phyloP scores from a whole-genome alignment of 1,140 invertebrate genomes.

The Drosophila sechellia region DNA sequence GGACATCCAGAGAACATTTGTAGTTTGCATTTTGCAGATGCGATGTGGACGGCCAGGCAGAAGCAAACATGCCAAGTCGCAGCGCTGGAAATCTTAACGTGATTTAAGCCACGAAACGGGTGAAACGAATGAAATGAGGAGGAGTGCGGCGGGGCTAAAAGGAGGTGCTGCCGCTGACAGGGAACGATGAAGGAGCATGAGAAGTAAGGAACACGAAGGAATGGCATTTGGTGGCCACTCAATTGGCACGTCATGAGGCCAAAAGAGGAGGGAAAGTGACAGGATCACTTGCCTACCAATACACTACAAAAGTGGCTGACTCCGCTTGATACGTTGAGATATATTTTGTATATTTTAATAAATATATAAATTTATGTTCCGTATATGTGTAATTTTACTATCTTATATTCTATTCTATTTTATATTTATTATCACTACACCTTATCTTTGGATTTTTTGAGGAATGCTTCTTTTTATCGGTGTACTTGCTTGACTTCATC shows the following conservation, averaged over 20 bases:
- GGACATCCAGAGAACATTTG: conserved; percentile 20
- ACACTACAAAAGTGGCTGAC: background rate
- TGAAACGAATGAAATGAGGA: background rate
- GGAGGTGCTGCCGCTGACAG: conserved; percentile 36
- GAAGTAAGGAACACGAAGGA: background rate
- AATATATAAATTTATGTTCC: too few species aligned
- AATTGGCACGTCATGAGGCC: conserved; percentile 63
- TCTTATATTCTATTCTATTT: background rate
- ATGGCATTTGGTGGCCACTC: conserved; percentile 59
- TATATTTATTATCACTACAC: too few species aligned
- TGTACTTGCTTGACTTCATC: conserved; percentile 14
- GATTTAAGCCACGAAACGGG: conserved; percentile 66
- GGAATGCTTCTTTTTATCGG: background rate
- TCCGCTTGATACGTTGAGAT: too few species aligned
- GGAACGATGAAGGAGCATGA: background rate
- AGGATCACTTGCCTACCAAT: background rate
- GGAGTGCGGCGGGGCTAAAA: background rate
- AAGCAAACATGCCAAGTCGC: conserved; percentile 63
- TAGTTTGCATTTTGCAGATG: conserved; percentile 41
- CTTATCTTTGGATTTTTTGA: background rate
- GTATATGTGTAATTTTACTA: too few species aligned
- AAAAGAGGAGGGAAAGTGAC: conserved; percentile 4
- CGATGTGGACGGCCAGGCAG: background rate
- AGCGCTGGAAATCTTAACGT: conserved; percentile 67
- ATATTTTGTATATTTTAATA: too few species aligned